Conservation (phyloP, 2,797 vertebrate species). For the Chanos chanos region DNA sequence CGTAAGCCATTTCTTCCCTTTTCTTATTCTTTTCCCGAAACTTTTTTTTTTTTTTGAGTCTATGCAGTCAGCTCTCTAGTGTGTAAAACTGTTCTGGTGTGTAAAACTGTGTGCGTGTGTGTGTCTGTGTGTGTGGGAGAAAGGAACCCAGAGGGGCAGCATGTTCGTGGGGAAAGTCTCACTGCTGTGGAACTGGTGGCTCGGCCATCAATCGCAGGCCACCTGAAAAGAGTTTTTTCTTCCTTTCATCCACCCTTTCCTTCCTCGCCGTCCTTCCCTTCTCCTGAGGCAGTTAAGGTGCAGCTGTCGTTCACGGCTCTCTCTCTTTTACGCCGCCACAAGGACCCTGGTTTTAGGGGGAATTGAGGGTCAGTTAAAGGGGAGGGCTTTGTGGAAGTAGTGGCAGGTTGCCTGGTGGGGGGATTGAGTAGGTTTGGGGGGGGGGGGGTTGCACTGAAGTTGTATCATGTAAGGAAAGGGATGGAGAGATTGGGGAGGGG, state of each 20-base stretch:
- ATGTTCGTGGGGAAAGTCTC: neutral
- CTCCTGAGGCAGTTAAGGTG: slow-evolving; percentile 53
- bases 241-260: slow-evolving; percentile 44
- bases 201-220: slow-evolving; percentile 22
- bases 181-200: neutral
- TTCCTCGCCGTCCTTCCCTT: slow-evolving; percentile 37
- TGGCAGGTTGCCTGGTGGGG: too few species aligned
- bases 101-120: neutral
- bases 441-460: neutral
- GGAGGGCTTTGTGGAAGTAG: too few species aligned
- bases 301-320: slow-evolving; percentile 61
- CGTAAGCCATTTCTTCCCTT: too few species aligned
- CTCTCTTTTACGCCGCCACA: slow-evolving; percentile 38
- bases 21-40: too few species aligned
- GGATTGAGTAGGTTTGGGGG: slow-evolving; percentile 7
- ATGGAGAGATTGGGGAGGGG: slow-evolving; percentile 12
- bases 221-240: slow-evolving; percentile 51
- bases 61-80: too few species aligned
- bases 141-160: neutral
- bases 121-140: neutral
- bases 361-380: too few species aligned
- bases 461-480: slow-evolving; percentile 38
- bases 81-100: too few species aligned
- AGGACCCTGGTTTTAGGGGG: neutral
- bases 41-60: too few species aligned